Evolutionary conservation across 1,140 invertebrate genomes (phyloP).

Genomic region (Cepaea nemoralis): DNA sequence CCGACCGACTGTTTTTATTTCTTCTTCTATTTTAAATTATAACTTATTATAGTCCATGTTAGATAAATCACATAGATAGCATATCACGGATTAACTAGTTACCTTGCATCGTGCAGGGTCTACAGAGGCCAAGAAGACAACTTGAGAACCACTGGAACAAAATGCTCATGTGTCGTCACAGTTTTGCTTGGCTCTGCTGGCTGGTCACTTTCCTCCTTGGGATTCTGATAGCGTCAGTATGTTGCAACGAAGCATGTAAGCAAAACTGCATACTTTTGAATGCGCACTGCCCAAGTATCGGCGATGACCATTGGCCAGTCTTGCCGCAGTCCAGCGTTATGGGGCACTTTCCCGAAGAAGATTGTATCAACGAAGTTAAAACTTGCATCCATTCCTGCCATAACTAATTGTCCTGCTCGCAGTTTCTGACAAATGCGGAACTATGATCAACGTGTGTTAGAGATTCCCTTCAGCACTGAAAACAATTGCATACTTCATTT

Average conservation of each 20-base stretch:
- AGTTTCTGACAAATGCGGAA: too few species aligned
- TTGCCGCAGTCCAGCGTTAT: not conserved
- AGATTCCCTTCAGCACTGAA: too few species aligned
- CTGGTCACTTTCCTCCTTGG: not conserved
- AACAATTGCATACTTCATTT: too few species aligned
- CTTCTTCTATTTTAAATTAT: too few species aligned
- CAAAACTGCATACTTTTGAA: constrained; percentile 4
- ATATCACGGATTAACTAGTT: not conserved
- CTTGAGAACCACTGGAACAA: not conserved
- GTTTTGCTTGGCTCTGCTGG: not conserved
- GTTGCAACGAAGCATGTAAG: not conserved
- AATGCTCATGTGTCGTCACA: not conserved
- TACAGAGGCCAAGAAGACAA: too few species aligned
- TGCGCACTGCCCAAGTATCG: constrained; percentile 6
- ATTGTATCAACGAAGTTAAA: not conserved
- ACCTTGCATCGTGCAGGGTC: not conserved
- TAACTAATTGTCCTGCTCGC: constrained; percentile 9
- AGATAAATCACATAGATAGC: too few species aligned
- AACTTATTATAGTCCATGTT: too few species aligned
- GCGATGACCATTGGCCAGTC: not conserved
- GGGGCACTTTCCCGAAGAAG: constrained; percentile 5
- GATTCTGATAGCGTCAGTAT: not conserved
- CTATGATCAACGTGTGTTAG: too few species aligned
- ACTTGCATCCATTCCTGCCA: constrained; percentile 21
- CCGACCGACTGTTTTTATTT: too few species aligned